Evolutionary conservation across 2,113 vertebrate genomes (phyloP).

Genomic region (Meleagris gallopavo): DNA sequence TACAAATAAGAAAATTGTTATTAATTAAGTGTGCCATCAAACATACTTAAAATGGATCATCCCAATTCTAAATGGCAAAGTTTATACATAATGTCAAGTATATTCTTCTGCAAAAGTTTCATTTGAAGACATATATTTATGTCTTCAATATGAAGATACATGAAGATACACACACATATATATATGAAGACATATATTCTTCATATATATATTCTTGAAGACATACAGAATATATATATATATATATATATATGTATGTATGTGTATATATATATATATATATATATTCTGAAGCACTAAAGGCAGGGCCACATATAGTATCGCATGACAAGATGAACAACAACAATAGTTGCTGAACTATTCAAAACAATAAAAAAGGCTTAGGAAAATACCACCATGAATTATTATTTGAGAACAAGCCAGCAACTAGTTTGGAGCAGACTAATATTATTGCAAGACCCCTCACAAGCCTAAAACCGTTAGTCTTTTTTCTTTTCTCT

Average conservation of each 20-base stretch:
- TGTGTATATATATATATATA: no score
- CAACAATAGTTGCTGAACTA: conserved; percentile 59
- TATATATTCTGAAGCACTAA: not conserved
- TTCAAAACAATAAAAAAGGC: conserved; percentile 41
- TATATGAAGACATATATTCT: no score
- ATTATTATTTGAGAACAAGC: conserved; percentile 69
- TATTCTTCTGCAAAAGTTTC: not conserved
- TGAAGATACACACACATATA: no score
- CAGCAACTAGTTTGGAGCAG: conserved; percentile 64
- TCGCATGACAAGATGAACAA: conserved; percentile 46
- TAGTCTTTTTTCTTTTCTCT: conserved; percentile 47
- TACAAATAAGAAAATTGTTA: not conserved
- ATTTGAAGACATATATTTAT: not conserved
- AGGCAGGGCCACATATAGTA: not conserved
- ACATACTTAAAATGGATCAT: not conserved
- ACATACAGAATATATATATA: no score
- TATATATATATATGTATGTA: no score
- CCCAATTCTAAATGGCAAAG: not conserved
- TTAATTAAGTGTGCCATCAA: not conserved
- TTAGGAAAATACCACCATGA: conserved; percentile 65
- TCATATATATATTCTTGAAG: no score
- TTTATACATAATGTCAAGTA: not conserved
- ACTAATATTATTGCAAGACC: conserved; percentile 61
- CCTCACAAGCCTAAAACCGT: conserved; percentile 52
- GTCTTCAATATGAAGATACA: no score